These are phyloP conservation scores for Tokudaia tokunoshimensis DNA, from an alignment of 2,797 vertebrate genomes.

Conservation along the genomic window DNA sequence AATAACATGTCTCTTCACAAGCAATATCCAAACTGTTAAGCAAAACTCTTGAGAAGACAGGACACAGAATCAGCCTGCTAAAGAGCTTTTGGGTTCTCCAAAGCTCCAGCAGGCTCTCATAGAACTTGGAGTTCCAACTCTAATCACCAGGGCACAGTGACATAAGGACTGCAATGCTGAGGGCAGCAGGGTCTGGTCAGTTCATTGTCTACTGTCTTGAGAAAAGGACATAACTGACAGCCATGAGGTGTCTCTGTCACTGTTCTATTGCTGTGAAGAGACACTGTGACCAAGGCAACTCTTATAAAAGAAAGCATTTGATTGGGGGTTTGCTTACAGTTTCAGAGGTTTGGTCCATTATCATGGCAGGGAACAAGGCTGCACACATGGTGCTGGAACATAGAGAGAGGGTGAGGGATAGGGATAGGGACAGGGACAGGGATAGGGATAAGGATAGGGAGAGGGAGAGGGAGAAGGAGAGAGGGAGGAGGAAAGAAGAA, in stretches of 20 bases:
- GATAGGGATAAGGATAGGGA: rapidly evolving
- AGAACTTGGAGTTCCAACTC: not conserved
- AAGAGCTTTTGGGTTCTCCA: not conserved
- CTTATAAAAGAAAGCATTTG: not conserved
- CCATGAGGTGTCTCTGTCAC: no score
- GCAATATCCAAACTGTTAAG: not conserved
- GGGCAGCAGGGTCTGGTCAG: not conserved
- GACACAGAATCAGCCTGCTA: not conserved
- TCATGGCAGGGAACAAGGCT: not conserved
- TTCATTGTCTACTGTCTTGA: not conserved
- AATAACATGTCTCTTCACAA: not conserved
- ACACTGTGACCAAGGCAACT: not conserved
- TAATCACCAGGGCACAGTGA: not conserved
- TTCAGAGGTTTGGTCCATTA: not conserved
- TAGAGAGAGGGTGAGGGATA: not conserved
- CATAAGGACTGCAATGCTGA: not conserved
- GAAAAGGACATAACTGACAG: not conserved
- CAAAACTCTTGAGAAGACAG: not conserved
- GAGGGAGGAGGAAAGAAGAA: no score
- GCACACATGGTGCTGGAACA: not conserved
- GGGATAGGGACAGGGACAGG: no score
- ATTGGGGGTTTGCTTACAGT: not conserved
- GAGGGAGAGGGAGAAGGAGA: no score
- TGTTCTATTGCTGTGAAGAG: not conserved
- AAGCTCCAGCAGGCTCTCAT: rapidly evolving